These are phyloP conservation scores for Lytechinus pictus DNA, from an alignment of 35 echinoderm and acorn worm species.

Conservation along the genomic window DNA sequence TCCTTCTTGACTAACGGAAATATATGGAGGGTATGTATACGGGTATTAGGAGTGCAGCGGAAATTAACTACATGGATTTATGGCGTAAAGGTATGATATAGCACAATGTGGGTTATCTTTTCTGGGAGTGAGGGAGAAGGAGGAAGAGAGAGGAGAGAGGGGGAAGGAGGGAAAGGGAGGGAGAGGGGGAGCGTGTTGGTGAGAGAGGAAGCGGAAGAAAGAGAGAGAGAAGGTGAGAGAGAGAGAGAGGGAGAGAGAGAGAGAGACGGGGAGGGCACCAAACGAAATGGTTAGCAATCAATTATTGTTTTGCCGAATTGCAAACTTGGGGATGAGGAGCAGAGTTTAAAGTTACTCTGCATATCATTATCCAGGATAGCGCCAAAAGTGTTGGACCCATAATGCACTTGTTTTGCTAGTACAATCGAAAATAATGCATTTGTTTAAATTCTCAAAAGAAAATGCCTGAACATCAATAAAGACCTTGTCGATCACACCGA, in stretches of 20 bases:
- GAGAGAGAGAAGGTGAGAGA: background rate
- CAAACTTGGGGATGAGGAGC: background rate
- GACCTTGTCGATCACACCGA: no score
- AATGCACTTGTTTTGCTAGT: no score
- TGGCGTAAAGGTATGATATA: background rate
- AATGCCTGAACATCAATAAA: no score
- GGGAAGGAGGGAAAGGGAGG: background rate
- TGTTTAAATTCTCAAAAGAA: no score
- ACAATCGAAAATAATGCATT: no score
- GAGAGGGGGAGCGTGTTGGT: no score
- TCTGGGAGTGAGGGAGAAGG: background rate
- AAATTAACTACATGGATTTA: constrained; percentile 20
- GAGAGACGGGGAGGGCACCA: no score
- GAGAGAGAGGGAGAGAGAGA: background rate
- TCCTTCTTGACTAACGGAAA: background rate
- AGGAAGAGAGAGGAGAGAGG: background rate
- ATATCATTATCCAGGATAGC: no score
- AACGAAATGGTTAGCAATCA: no score
- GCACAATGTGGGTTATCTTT: background rate
- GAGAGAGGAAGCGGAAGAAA: no score
- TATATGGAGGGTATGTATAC: background rate
- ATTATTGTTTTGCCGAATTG: background rate
- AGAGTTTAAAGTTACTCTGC: no score
- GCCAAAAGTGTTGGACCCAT: no score
- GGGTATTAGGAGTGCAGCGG: background rate